Evolutionary conservation across 2,888 invertebrate species (phyloP).

Genomic region (Cryptus armator): DNA sequence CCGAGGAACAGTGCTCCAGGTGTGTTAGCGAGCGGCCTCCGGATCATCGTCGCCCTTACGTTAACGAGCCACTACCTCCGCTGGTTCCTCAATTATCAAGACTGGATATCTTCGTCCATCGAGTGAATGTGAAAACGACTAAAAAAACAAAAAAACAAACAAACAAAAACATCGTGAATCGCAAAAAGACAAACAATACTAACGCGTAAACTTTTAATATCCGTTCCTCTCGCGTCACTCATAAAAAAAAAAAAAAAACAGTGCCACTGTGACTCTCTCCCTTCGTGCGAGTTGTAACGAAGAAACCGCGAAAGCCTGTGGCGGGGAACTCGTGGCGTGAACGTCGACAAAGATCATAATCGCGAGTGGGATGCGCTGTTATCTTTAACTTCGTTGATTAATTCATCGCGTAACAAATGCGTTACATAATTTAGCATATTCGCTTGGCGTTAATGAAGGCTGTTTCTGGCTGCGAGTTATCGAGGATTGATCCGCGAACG

Average conservation of each 20-base stretch:
- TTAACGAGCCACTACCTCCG: constrained; percentile 68
- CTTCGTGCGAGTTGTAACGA: constrained; percentile 59
- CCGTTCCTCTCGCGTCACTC: constrained; percentile 53
- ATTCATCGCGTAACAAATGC: constrained; percentile 7
- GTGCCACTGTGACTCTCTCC: constrained; percentile 70
- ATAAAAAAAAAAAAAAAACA: constrained; percentile 50
- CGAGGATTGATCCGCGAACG: constrained; percentile 5
- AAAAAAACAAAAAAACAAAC: constrained; percentile 38
- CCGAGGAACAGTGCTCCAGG: constrained; percentile 73
- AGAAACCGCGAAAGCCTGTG: constrained; percentile 49
- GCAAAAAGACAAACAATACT: constrained; percentile 36
- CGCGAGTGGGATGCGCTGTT: constrained; percentile 32
- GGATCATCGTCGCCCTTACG: constrained; percentile 65
- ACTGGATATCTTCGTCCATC: constrained; percentile 68
- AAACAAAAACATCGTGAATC: constrained; percentile 40
- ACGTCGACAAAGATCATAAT: constrained; percentile 50
- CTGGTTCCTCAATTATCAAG: constrained; percentile 56
- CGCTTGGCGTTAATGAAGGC: constrained; percentile 15
- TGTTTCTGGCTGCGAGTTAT: background rate
- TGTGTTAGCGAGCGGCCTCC: constrained; percentile 53
- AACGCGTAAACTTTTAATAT: constrained; percentile 50
- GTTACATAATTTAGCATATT: constrained; percentile 30
- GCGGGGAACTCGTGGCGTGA: constrained; percentile 59
- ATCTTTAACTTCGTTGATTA: constrained; percentile 31
- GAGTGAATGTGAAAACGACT: constrained; percentile 67